Conservation (phyloP, 2,797 vertebrate species). For the Dipus sagitta region DNA sequence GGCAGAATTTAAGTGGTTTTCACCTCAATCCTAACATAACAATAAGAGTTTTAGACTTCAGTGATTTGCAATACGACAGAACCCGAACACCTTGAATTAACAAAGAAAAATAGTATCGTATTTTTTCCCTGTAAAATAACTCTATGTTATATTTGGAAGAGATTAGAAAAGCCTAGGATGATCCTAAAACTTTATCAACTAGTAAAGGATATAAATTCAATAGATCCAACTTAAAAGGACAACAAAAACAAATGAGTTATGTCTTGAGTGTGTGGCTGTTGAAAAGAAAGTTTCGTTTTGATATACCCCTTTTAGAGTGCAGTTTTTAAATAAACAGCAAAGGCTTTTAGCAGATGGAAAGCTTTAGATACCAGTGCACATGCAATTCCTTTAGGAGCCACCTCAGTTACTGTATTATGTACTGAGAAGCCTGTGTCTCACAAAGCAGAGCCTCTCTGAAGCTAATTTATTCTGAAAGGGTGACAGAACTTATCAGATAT, state of each 20-base stretch:
- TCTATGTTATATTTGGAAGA: not conserved
- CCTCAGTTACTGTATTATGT: not conserved
- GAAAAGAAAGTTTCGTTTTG: not conserved
- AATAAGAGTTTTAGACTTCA: not conserved
- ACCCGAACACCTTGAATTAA: not conserved
- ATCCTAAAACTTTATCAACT: not conserved
- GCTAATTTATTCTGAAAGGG: not conserved
- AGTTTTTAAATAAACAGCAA: not conserved
- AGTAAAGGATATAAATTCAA: not conserved
- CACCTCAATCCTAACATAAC: not conserved
- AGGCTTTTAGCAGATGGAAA: not conserved
- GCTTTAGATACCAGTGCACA: not conserved
- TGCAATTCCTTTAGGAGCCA: not conserved
- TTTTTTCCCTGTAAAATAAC: not conserved
- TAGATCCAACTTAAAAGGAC: not conserved
- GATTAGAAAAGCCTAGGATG: not conserved
- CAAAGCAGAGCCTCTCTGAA: not conserved
- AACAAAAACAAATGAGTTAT: not conserved
- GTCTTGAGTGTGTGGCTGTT: not conserved
- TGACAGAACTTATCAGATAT: not conserved
- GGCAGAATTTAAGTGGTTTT: not conserved
- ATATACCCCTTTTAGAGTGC: not conserved
- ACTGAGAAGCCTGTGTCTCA: slow-evolving; percentile 8
- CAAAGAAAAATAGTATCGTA: not conserved
- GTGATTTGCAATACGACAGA: not conserved